A percentile compares a stretch with the other conserved stretches of the same genome.
phyloP scores from a whole-genome alignment of 2,797 vertebrate species.

The Limosa lapponica region DNA sequence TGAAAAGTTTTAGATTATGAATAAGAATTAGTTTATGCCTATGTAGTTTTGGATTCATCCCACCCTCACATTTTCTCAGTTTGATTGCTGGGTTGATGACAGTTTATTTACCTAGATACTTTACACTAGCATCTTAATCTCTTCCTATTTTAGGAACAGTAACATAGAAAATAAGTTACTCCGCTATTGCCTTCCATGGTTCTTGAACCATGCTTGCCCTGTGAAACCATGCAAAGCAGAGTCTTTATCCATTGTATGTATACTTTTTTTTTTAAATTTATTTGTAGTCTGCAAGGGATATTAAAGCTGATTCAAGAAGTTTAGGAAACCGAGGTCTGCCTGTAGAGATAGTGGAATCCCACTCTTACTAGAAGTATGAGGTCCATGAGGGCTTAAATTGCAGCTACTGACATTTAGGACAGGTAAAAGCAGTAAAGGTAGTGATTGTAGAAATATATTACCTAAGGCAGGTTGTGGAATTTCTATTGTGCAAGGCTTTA shows the following conservation, averaged over 20 bases:
- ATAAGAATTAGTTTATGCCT: background rate
- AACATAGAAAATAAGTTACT: background rate
- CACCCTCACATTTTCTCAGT: background rate
- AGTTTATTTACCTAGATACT: conserved; percentile 17
- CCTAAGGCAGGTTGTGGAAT: background rate
- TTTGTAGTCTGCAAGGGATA: background rate
- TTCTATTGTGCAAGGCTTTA: background rate
- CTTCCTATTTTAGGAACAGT: background rate
- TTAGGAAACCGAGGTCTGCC: background rate
- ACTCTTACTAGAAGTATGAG: background rate
- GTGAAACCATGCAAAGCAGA: background rate
- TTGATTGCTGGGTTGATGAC: background rate
- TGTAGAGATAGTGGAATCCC: background rate
- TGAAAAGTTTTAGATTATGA: background rate
- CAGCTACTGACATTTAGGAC: background rate
- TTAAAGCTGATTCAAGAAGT: background rate
- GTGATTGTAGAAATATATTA: background rate
- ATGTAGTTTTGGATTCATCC: background rate
- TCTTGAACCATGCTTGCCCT: background rate
- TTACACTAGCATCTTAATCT: background rate
- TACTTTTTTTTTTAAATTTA: background rate
- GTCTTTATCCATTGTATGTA: background rate
- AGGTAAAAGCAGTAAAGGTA: background rate
- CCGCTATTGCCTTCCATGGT: background rate
- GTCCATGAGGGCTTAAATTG: background rate